Base-by-base conservation (phyloP, 2,888 invertebrate genomes). In the Chrysina gloriosa region DNA sequence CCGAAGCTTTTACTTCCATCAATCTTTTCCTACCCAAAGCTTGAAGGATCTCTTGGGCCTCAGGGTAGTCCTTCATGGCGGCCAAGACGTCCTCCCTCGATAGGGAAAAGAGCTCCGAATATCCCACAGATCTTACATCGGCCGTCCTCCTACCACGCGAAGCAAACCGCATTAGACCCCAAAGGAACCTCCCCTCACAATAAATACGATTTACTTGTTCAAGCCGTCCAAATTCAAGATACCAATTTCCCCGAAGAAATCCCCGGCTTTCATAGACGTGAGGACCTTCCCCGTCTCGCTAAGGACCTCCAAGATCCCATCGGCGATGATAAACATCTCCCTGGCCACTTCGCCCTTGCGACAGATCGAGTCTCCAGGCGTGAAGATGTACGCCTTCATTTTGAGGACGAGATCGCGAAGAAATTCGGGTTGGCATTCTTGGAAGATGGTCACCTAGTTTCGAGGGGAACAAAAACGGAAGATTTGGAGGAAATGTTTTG, bases 251-350 rank as follows among this genome's bases (percentile, higher is more conserved):
- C 97, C 97, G 78, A 98, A 98, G 85, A 98, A 98, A 83, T 97
- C 97, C 0, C 97, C 97, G 1, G 97, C 96, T 79, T 95, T 95
- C 97, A 98, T 97, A 23, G 95, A 95, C 0, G 97, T 97, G 39
- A 97, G 85, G 2, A 98, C 95, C 76, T 93, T 89, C 0, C 97
- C 97, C 6, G 92, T 92, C 80, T 97, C 97, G 78, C 97, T 97
- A 81, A 97, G 91, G 9, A 97, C 97, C 84, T 97, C 97, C 65
- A 97, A 86, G 76, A 97, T 96, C 5, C 97, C 98, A 82, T 97
- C 97, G 2, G 97, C 97, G 80, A 98, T 97, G 77, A 98, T 98
- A 81, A 97, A 98, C 97, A 98, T 98, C 84, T 98, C 97, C 71
- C 97, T 86, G 0, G 97, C 97, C 92, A 77, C 91, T 72, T 83